Conservation (phyloP, 2,888 invertebrate species). For the Cantharis rustica region DNA sequence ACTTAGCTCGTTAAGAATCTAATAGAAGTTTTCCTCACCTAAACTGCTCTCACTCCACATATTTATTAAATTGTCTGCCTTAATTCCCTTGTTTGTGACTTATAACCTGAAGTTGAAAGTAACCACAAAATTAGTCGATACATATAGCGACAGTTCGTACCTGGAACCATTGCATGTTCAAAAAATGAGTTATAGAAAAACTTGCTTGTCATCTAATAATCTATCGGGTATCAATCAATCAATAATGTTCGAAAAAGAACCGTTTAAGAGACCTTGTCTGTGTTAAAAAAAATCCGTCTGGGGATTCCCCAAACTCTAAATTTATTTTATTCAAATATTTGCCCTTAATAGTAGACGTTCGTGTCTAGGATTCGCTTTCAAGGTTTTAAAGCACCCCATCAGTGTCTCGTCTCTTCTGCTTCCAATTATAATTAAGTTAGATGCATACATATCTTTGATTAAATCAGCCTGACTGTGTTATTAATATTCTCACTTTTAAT, state of each 20-base stretch:
- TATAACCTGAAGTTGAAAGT: background rate
- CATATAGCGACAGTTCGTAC: conserved; percentile 1
- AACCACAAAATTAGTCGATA: background rate
- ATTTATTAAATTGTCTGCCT: background rate
- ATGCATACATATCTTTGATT: too few species aligned
- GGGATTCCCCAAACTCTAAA: background rate
- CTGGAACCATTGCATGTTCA: conserved; percentile 20
- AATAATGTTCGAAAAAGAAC: background rate
- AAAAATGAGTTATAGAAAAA: conserved; percentile 7
- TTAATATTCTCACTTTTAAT: background rate
- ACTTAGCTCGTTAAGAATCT: background rate
- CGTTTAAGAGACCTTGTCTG: too few species aligned
- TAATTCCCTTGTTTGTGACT: background rate
- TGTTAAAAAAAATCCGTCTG: background rate
- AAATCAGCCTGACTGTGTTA: background rate
- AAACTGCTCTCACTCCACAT: background rate
- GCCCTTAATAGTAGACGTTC: too few species aligned
- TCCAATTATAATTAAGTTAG: background rate
- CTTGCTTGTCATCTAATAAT: conserved; percentile 5
- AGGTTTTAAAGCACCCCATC: too few species aligned
- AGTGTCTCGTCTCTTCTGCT: background rate
- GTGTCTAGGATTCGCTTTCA: too few species aligned
- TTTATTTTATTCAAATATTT: too few species aligned
- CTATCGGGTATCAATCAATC: background rate
- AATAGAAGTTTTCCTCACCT: background rate